Conservation (phyloP, 2,888 invertebrate species). For the Drosophila testacea region DNA sequence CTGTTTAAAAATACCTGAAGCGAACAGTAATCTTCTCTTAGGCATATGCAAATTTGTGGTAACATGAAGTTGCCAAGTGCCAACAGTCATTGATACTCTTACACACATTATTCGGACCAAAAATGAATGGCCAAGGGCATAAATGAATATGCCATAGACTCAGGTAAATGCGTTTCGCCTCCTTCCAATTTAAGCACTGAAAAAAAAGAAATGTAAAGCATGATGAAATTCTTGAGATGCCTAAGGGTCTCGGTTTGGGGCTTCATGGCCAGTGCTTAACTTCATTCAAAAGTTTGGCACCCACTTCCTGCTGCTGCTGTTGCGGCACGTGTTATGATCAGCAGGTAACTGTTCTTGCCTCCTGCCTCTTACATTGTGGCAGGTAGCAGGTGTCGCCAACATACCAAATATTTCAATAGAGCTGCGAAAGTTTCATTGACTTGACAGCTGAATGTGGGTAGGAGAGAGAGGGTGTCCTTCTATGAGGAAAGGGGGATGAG, state of each 20-base stretch:
- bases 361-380: neutral
- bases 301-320: slow-evolving; percentile 26
- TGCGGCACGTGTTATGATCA: slow-evolving; percentile 55
- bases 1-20: slow-evolving; percentile 13
- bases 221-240: slow-evolving; percentile 66
- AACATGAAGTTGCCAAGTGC: slow-evolving; percentile 50
- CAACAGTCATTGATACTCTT: slow-evolving; percentile 36
- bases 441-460: slow-evolving; percentile 61
- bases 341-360: neutral
- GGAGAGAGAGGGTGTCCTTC: neutral
- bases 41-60: slow-evolving; percentile 48
- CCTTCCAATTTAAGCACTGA: slow-evolving; percentile 15
- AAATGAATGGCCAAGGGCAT: slow-evolving; percentile 41
- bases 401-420: slow-evolving; percentile 64
- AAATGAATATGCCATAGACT: slow-evolving; percentile 52
- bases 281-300: slow-evolving; percentile 49
- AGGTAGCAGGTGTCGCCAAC: slow-evolving; percentile 62
- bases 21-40: slow-evolving; percentile 39
- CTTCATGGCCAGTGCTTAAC: slow-evolving; percentile 34
- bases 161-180: slow-evolving; percentile 27
- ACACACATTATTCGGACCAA: slow-evolving; percentile 48
- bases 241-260: slow-evolving; percentile 34
- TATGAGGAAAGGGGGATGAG: neutral
- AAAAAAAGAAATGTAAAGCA: slow-evolving; percentile 22
- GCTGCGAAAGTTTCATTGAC: slow-evolving; percentile 70